Conservation (phyloP, 2,113 vertebrate species). For the Rhinopomastus cyanomelas region DNA sequence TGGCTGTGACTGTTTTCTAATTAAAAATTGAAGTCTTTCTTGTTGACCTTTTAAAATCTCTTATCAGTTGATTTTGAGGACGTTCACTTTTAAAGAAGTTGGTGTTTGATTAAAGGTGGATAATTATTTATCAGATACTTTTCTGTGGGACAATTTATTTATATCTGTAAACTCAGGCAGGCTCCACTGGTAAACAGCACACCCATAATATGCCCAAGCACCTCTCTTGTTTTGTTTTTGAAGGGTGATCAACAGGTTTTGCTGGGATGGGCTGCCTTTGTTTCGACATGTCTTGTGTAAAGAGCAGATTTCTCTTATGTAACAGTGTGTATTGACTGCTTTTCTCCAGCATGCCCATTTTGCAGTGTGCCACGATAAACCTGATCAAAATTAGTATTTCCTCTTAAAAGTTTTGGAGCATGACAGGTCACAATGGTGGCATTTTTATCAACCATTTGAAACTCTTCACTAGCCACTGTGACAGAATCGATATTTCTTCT, state of each 20-base stretch:
- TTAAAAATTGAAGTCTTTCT: neutral
- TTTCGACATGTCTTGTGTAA: neutral
- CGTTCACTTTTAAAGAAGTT: neutral
- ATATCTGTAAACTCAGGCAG: neutral
- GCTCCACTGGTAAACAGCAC: conserved; percentile 2
- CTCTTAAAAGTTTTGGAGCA: neutral
- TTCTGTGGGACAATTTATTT: neutral
- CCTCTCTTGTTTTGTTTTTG: conserved; percentile 23
- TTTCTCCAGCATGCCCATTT: neutral
- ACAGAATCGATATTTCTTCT: neutral
- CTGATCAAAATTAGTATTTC: neutral
- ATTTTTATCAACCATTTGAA: neutral
- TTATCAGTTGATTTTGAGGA: neutral
- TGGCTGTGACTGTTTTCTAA: neutral
- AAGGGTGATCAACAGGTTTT: conserved; percentile 29
- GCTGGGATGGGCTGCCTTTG: neutral
- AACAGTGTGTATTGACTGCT: neutral
- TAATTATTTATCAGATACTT: neutral
- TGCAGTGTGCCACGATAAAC: neutral
- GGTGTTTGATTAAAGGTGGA: neutral
- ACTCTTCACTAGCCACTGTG: neutral
- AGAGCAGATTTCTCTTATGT: neutral
- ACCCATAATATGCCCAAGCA: neutral
- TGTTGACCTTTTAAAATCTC: neutral
- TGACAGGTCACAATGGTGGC: neutral